Conservation (phyloP, 2,888 invertebrate species). For the Drepana falcataria region DNA sequence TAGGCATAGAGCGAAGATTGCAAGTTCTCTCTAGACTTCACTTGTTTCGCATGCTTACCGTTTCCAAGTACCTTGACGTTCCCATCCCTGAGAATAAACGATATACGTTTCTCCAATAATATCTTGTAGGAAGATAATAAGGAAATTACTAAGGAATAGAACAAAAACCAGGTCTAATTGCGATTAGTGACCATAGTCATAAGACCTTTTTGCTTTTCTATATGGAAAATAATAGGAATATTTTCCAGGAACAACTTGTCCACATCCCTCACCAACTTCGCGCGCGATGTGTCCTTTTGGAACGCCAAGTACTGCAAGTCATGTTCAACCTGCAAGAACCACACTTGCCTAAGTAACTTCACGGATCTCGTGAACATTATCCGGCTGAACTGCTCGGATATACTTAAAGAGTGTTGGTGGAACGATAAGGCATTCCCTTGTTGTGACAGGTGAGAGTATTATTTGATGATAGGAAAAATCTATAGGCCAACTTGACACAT, state of each 20-base stretch:
- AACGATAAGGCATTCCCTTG: slow-evolving; percentile 44
- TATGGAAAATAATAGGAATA: background rate
- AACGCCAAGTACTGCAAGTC: slow-evolving; percentile 48
- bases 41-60: no score
- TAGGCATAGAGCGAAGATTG: no score
- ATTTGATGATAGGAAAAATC: slow-evolving; percentile 1
- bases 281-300: slow-evolving; percentile 54
- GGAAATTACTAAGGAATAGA: no score
- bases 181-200: no score
- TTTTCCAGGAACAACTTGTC: slow-evolving; percentile 39
- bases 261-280: slow-evolving; percentile 31
- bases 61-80: no score
- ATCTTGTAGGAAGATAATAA: no score
- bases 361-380: slow-evolving; percentile 28
- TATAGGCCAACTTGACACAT: no score
- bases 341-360: slow-evolving; percentile 45
- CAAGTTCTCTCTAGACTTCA: no score
- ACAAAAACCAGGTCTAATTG: no score
- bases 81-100: no score
- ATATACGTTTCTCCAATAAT: no score
- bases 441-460: slow-evolving; percentile 47
- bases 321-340: slow-evolving; percentile 46
- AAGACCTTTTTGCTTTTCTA: no score
- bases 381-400: slow-evolving; percentile 45
- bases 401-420: slow-evolving; percentile 62